A percentile compares a stretch with the other conserved stretches of the same genome.
phyloP scores from a whole-genome alignment of 2,113 vertebrate genomes.

The Prunella fulvescens region DNA sequence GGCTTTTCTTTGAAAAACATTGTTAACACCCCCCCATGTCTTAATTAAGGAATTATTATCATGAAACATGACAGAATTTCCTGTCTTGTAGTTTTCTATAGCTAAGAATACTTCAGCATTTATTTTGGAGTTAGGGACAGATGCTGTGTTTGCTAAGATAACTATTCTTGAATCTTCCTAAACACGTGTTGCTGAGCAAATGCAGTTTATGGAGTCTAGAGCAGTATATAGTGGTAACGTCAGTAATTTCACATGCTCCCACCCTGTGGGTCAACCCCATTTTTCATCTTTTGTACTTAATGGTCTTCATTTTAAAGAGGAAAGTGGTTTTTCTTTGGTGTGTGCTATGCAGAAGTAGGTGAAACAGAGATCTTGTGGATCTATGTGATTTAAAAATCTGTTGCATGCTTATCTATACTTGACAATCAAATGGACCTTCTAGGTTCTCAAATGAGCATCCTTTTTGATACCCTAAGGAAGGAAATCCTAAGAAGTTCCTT shows the following conservation, averaged over 20 bases:
- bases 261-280: background rate
- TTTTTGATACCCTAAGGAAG: background rate
- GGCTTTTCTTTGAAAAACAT: background rate
- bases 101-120: background rate
- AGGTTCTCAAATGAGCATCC: background rate
- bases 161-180: background rate
- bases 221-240: fast-evolving
- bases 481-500: background rate
- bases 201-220: background rate
- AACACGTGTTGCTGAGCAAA: background rate
- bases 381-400: background rate
- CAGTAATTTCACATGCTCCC: background rate
- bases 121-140: background rate
- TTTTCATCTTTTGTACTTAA: background rate
- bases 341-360: background rate
- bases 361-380: background rate
- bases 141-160: background rate
- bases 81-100: background rate
- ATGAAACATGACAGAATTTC: background rate
- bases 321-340: background rate
- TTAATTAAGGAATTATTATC: background rate
- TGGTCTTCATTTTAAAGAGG: background rate
- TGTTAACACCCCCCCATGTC: background rate
- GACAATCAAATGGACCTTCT: background rate
- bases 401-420: background rate